Conservation (phyloP, 2,797 vertebrate genomes). For the Falco columbarius region DNA sequence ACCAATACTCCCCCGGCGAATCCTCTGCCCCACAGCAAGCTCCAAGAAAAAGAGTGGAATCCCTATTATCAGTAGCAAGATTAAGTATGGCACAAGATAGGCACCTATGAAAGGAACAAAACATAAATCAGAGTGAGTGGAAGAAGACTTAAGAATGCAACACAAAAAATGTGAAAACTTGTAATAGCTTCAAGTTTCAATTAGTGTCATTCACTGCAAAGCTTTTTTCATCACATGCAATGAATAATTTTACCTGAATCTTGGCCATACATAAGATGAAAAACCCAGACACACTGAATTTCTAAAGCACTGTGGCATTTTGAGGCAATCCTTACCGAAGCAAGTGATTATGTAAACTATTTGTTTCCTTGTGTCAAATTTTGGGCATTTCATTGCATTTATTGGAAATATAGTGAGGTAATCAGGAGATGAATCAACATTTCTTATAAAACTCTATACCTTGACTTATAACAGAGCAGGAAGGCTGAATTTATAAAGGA, state of each 20-base stretch:
- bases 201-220: background rate
- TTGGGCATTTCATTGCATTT: background rate
- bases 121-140: background rate
- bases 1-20: conserved; percentile 94
- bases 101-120: conserved; percentile 83
- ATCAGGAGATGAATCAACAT: background rate
- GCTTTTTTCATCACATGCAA: background rate
- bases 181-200: background rate
- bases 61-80: conserved; percentile 91
- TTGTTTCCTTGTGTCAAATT: background rate
- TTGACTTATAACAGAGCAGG: background rate
- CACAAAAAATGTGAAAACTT: background rate
- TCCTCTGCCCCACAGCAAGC: conserved; percentile 94
- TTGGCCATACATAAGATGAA: background rate
- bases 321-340: background rate
- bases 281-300: background rate
- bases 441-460: background rate
- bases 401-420: background rate
- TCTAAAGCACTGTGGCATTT: background rate
- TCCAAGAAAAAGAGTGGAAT: conserved; percentile 99
- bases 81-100: conserved; percentile 94
- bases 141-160: background rate
- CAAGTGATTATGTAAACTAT: background rate
- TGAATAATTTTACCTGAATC: background rate
- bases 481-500: background rate